Conservation (phyloP, 1,140 invertebrate species). For the Drosophila lacertosa region DNA sequence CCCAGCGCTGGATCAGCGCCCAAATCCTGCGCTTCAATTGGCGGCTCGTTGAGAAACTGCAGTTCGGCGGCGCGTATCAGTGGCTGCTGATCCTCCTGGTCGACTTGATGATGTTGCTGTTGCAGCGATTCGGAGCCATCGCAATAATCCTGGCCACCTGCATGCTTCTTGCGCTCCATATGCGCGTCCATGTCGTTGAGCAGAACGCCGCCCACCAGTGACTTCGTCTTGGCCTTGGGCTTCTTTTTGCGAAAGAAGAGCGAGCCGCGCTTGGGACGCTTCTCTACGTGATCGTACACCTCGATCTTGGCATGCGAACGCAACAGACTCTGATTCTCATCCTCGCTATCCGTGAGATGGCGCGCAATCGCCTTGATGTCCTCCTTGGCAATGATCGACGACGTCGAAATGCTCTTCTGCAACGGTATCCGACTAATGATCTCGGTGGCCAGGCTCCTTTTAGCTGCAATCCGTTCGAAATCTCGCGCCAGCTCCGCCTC, state of each 20-base stretch:
- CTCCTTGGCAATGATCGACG: slow-evolving; percentile 86
- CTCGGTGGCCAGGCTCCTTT: slow-evolving; percentile 86
- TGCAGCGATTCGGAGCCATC: slow-evolving; percentile 63
- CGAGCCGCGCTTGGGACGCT: slow-evolving; percentile 93
- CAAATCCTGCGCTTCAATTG: slow-evolving; percentile 87
- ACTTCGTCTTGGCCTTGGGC: slow-evolving; percentile 79
- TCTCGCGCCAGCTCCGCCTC: slow-evolving; percentile 92
- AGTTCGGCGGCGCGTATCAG: slow-evolving; percentile 86
- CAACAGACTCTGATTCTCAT: slow-evolving; percentile 83
- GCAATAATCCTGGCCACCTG: slow-evolving; percentile 67
- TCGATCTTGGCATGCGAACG: slow-evolving; percentile 84
- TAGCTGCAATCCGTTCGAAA: slow-evolving; percentile 86
- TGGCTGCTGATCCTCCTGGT: slow-evolving; percentile 86
- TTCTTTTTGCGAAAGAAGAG: slow-evolving; percentile 94
- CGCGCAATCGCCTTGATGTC: slow-evolving; percentile 78
- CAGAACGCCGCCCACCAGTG: slow-evolving; percentile 60
- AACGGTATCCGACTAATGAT: slow-evolving; percentile 90
- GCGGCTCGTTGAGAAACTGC: slow-evolving; percentile 87
- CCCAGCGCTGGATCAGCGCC: slow-evolving; percentile 92
- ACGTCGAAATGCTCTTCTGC: slow-evolving; percentile 95
- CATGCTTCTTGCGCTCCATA: slow-evolving; percentile 61
- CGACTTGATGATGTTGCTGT: slow-evolving; percentile 35
- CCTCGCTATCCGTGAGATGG: slow-evolving; percentile 83
- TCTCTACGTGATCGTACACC: slow-evolving; percentile 91
- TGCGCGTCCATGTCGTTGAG: slow-evolving; percentile 74